Percentiles rank a stretch among this genome's conserved stretches.
Conservation (phyloP, 2,888 invertebrate genomes). For the Antheraea yamamai region DNA sequence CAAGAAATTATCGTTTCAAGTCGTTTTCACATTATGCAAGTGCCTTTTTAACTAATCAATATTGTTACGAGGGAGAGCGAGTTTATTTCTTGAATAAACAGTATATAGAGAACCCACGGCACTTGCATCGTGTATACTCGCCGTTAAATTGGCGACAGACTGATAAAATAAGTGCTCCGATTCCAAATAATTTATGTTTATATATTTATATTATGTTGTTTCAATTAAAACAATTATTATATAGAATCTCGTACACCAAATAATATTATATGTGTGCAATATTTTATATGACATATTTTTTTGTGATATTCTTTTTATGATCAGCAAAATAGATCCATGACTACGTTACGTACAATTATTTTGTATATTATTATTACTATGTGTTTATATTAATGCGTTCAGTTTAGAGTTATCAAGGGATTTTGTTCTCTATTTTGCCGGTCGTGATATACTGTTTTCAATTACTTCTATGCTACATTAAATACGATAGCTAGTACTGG, state of each 20-base stretch:
- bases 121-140: conserved; percentile 11
- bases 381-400: not conserved
- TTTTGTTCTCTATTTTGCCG: not conserved
- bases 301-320: conserved; percentile 8
- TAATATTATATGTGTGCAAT: conserved; percentile 30
- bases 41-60: not conserved
- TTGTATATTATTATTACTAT: too few relatives aligned
- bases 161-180: conserved; percentile 27
- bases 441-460: not conserved
- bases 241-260: conserved; percentile 42
- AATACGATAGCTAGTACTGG: not conserved
- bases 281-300: conserved; percentile 22
- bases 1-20: not conserved
- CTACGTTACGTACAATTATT: not conserved
- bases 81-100: not conserved
- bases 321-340: conserved; percentile 22
- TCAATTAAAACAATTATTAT: conserved; percentile 18
- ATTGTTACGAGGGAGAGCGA: not conserved
- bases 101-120: not conserved
- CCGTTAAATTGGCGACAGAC: conserved; percentile 23
- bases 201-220: conserved; percentile 20
- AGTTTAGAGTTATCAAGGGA: not conserved
- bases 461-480: not conserved
- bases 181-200: conserved; percentile 26
- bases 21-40: conserved; percentile 8